phyloP scores from a whole-genome alignment of 1,140 invertebrate species.

The Drosophila ironensis region DNA sequence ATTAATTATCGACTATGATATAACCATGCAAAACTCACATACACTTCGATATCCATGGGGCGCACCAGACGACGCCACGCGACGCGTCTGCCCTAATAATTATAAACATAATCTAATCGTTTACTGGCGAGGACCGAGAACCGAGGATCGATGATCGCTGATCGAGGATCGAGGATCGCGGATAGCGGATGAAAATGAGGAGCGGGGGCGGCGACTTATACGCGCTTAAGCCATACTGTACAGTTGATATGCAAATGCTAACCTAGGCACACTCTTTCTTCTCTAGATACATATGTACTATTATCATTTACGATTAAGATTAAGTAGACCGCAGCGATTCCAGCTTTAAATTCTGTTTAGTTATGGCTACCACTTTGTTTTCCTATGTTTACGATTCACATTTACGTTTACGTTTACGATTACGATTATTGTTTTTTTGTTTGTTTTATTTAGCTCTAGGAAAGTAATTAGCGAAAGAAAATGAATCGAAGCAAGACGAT shows the following conservation, averaged over 20 bases:
- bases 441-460: slow-evolving; percentile 61
- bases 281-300: slow-evolving; percentile 32
- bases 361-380: slow-evolving; percentile 62
- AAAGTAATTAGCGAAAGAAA: slow-evolving; percentile 23
- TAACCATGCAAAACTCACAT: slow-evolving; percentile 32
- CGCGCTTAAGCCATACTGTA: slow-evolving; percentile 69
- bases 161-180: too few relatives aligned
- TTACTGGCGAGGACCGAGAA: slow-evolving; percentile 15
- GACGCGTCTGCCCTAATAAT: neutral
- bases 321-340: slow-evolving; percentile 67
- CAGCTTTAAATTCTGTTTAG: slow-evolving; percentile 73
- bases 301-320: slow-evolving; percentile 43
- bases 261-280: slow-evolving; percentile 66
- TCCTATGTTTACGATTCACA: slow-evolving; percentile 20
- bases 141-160: too few relatives aligned
- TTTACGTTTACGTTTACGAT: slow-evolving; percentile 30
- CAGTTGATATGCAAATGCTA: slow-evolving; percentile 73
- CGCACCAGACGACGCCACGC: neutral
- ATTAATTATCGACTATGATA: slow-evolving; percentile 43
- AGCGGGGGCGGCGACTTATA: slow-evolving; percentile 15
- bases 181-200: too few relatives aligned
- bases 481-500: too few relatives aligned
- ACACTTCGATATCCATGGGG: slow-evolving; percentile 31
- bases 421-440: slow-evolving; percentile 49
- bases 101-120: slow-evolving; percentile 46